These are phyloP conservation scores for Oreonectes daqikongensis DNA, from an alignment of 2,797 vertebrate genomes.

Conservation along the genomic window DNA sequence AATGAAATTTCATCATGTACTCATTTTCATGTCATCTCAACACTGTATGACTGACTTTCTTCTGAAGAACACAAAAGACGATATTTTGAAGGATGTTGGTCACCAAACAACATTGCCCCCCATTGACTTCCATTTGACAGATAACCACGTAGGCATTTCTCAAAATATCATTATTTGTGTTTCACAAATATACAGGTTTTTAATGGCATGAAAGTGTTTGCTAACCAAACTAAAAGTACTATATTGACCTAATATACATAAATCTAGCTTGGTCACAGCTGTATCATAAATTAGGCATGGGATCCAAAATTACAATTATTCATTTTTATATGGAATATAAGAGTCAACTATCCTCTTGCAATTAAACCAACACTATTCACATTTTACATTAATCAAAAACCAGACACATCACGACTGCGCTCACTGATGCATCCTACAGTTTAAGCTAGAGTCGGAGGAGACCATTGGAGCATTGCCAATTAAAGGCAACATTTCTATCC, in stretches of 20 bases:
- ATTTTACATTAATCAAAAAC: neutral
- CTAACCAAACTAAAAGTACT: neutral
- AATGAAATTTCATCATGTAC: too few relatives aligned
- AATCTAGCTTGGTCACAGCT: neutral
- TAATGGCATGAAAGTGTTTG: too few relatives aligned
- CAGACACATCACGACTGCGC: neutral
- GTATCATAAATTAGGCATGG: neutral
- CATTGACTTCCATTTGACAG: too few relatives aligned
- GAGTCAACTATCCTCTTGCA: neutral
- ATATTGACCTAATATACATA: too few relatives aligned
- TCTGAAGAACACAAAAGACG: too few relatives aligned
- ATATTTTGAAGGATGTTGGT: too few relatives aligned
- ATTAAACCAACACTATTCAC: neutral
- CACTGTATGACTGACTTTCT: too few relatives aligned
- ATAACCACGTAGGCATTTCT: too few relatives aligned
- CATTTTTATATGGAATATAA: neutral
- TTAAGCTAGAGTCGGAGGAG: neutral
- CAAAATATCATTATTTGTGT: too few relatives aligned
- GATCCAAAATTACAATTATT: neutral
- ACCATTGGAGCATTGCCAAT: neutral
- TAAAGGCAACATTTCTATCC: slow-evolving; percentile 14
- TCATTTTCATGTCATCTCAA: too few relatives aligned
- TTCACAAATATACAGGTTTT: too few relatives aligned
- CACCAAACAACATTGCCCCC: too few relatives aligned
- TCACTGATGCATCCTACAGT: slow-evolving; percentile 8